phyloP scores from a whole-genome alignment of 2,888 invertebrate species.

The Calameuta idolon region DNA sequence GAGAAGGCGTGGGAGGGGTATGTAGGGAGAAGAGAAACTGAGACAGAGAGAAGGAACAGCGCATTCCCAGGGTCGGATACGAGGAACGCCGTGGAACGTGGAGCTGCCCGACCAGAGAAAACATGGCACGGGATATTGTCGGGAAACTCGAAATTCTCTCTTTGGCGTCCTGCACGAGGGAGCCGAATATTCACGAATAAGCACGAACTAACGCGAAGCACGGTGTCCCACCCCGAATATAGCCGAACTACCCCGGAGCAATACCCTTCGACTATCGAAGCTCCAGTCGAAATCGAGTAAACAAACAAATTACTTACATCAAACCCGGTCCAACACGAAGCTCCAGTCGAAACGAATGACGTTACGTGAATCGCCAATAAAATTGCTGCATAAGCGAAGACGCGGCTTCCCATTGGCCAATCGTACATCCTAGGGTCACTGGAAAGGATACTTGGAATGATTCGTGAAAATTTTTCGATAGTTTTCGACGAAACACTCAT shows the following conservation, averaged over 20 bases:
- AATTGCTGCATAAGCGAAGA: not conserved
- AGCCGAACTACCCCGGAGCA: not conserved
- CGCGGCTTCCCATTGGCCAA: not conserved
- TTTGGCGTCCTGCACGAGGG: not conserved
- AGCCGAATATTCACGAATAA: not conserved
- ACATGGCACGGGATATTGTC: not conserved
- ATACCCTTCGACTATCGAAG: not conserved
- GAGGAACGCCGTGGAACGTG: not conserved
- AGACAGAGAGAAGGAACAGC: constrained; percentile 53
- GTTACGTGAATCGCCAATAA: not conserved
- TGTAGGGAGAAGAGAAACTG: constrained; percentile 26
- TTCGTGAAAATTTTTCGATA: not conserved
- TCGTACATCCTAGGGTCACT: not conserved
- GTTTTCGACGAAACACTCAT: not conserved
- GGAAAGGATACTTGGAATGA: not conserved
- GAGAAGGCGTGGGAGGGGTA: not conserved
- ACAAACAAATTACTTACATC: not conserved
- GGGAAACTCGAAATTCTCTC: not conserved
- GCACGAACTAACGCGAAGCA: not conserved
- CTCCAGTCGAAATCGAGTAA: not conserved
- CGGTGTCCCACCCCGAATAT: not conserved
- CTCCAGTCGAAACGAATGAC: not conserved
- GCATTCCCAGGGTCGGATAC: constrained; percentile 63
- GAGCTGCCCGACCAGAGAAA: not conserved
- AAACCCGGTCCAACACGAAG: not conserved